phyloP scores from a whole-genome alignment of 2,888 invertebrate genomes.

The Papilio demoleus region DNA sequence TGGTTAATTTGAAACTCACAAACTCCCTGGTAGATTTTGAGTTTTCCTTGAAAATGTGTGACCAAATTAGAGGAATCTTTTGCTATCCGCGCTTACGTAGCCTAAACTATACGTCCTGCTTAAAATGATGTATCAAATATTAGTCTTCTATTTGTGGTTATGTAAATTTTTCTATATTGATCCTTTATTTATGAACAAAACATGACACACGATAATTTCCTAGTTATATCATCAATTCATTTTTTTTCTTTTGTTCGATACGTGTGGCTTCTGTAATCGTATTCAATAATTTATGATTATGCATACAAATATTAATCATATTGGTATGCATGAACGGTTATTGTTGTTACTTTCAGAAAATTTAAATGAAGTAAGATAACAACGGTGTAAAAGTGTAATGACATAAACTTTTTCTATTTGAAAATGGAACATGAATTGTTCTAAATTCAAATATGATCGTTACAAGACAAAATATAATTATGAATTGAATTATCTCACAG shows the following conservation, averaged over 20 bases:
- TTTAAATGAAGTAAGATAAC: conserved; percentile 11
- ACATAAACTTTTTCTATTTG: not conserved
- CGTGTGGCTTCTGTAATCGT: not conserved
- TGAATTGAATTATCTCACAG: not conserved
- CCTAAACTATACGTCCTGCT: too few relatives aligned
- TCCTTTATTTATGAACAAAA: not conserved
- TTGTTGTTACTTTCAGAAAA: conserved; percentile 18
- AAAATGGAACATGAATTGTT: not conserved
- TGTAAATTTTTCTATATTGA: too few relatives aligned
- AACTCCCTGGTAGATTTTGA: too few relatives aligned
- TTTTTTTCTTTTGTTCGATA: conserved; percentile 15
- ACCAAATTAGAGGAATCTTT: too few relatives aligned
- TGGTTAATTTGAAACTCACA: too few relatives aligned
- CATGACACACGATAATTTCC: not conserved
- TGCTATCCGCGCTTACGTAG: too few relatives aligned
- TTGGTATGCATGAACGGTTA: conserved; percentile 13
- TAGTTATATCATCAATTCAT: conserved; percentile 19
- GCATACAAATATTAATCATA: conserved; percentile 9
- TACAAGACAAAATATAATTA: not conserved
- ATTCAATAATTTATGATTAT: conserved; percentile 17
- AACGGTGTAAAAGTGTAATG: not conserved
- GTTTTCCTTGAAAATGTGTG: too few relatives aligned
- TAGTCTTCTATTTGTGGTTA: too few relatives aligned
- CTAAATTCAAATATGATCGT: too few relatives aligned
- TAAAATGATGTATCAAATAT: too few relatives aligned